Base-by-base conservation (phyloP, 1,140 invertebrate species). In the Mya arenaria region DNA sequence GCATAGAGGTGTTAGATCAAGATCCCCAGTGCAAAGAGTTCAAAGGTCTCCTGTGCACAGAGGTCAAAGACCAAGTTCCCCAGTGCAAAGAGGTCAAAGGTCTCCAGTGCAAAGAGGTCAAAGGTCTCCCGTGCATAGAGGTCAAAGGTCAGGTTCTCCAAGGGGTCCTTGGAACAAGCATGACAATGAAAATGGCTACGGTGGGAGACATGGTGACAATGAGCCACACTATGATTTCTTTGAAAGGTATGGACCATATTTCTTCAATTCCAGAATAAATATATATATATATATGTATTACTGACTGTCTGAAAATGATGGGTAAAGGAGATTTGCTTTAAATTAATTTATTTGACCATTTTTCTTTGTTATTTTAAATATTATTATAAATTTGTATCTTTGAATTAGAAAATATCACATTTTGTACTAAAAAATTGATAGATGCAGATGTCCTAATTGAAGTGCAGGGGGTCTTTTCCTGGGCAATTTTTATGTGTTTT, bases 21-120 rank as follows among this genome's bases (percentile, higher is more conserved):
- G 79, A 56, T 82, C 79, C 23, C 66, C 79, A 62, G 77, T 55
- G 15, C 36, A 63, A 28, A 78, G 25, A 52, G 28, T 25, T 13
- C 39, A 19, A 32, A 78, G 30, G 25, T 63, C 25, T 44, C 62
- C 62, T 2, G 41, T 39, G 2, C 48, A 3, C 17, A 52, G 8
- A 52, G 48, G 48, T 36, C 30, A 62, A 63, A 65, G 58, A 19
- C 48, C 30, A 23, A 75, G 39, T 25, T 75, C 73, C 44, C 44
- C 28, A 32, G 15, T 10, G 19, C 58, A 44, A 63, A 28, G 32
- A 48, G 41, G 28, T 3, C 63, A 66, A 62, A 82, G 79, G 66
- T 82, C 79, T 30, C 66, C 79, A 62, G 77, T 55, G 15, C 36
- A 63, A 28, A 78, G 25, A 52, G 28, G 32, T 13, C 39, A 19